These are phyloP conservation scores for Nycticorax nycticorax DNA, from an alignment of 2,113 vertebrate genomes.

Conservation along the genomic window DNA sequence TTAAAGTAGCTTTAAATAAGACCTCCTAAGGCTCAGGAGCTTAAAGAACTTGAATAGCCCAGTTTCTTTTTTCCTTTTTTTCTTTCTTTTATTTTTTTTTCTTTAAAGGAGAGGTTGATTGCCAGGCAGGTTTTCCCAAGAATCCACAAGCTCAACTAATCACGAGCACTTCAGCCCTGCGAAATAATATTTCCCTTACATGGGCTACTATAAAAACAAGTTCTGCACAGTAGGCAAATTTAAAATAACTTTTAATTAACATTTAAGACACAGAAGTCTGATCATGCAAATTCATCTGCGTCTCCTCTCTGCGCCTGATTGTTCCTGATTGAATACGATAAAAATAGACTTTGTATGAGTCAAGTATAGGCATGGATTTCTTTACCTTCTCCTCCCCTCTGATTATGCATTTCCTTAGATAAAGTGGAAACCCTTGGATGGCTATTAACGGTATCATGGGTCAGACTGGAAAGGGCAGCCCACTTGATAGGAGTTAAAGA, in stretches of 20 bases:
- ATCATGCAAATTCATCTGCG: constrained; percentile 59
- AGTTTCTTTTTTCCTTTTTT: background rate
- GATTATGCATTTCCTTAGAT: constrained; percentile 59
- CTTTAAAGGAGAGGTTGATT: constrained; percentile 30
- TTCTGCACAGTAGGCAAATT: constrained; percentile 59
- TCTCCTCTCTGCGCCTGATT: constrained; percentile 66
- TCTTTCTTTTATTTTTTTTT: background rate
- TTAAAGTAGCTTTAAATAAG: constrained; percentile 73
- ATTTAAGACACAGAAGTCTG: constrained; percentile 66
- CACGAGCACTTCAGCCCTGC: constrained; percentile 39
- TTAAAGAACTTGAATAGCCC: constrained; percentile 55
- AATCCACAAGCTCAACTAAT: constrained; percentile 49
- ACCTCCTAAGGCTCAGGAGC: constrained; percentile 61
- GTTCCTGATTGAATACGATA: constrained; percentile 72
- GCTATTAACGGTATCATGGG: background rate
- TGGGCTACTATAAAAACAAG: constrained; percentile 62
- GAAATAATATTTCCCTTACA: constrained; percentile 59
- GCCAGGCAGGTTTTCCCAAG: constrained; percentile 25
- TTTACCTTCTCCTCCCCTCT: constrained; percentile 59
- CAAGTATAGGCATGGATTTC: constrained; percentile 24
- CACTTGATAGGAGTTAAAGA: background rate
- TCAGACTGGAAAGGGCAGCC: constrained; percentile 6
- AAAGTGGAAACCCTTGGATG: constrained; percentile 42
- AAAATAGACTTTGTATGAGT: constrained; percentile 66
- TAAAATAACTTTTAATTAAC: constrained; percentile 71